Base-by-base conservation (phyloP, 2,113 vertebrate genomes). In the Bolborhynchus lineola region DNA sequence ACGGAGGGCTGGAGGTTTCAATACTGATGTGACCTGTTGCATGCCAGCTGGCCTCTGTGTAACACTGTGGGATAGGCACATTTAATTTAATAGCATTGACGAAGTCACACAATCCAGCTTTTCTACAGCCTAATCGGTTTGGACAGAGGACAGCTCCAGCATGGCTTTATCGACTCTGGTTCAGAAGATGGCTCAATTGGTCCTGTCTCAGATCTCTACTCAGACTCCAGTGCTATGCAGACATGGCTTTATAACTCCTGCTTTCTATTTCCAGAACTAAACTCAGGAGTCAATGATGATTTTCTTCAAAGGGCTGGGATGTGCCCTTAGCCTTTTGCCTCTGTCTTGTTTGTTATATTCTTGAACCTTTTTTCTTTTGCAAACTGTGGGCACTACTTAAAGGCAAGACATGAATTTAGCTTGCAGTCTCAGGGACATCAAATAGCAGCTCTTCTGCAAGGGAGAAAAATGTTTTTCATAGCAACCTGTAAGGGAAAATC, bases 211-310 rank as follows among this genome's bases (percentile, higher is more conserved):
- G 82, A 84, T 88, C 80, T 81, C 64, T 2, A 12, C 55, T 46
- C 82, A 67, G 68, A 63, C 25, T 19, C 39, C 6, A 3, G n/a
- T 16, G 31, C 31, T 0, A 0, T 53, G 41, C 80, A 84, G 83
- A 81, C 72, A 71, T 8, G 28, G 29, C 68, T 95, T 88, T 91
- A 53, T 86, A 91, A 33, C 21, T 72, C 26, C 70, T 64, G 44
- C 57, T 91, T 92, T 93, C 69, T 64, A 67, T 88, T 91, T 93
- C 88, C 86, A 94, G 76, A 94, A 67, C 92, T 84, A 84, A 94
- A 88, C 41, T 67, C 68, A 59, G 64, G 93, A 94, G 86, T 93
- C 83, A 89, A 74, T 78, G 76, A 74, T 39, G 83, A 83, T 92
- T 97, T 94, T 88, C 82, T 81, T 94, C 88, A 93, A 92, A 94